A percentile compares a stretch with the other conserved stretches of the same genome.
Conservation (phyloP, 2,888 invertebrate species). For the Ganaspis brasiliensis region DNA sequence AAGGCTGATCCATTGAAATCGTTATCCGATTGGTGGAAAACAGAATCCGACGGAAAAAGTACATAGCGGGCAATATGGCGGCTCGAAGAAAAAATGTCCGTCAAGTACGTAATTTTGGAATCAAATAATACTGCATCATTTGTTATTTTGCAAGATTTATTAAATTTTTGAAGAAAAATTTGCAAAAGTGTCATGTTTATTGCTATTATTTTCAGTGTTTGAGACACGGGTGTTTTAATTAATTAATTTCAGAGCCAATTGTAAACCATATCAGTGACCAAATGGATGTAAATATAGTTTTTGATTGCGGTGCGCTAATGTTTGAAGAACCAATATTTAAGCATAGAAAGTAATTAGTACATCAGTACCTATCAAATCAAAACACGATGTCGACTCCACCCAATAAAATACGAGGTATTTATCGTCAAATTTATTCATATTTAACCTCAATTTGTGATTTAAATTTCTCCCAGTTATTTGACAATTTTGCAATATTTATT, state of each 20-base stretch:
- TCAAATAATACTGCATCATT: background rate
- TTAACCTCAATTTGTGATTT: conserved; percentile 25
- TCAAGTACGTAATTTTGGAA: conserved; percentile 18
- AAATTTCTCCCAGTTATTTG: background rate
- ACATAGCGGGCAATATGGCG: conserved; percentile 34
- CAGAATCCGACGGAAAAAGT: background rate
- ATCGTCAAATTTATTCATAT: background rate
- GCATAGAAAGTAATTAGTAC: background rate
- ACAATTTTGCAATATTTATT: background rate
- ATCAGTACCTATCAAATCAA: background rate
- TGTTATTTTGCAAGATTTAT: background rate
- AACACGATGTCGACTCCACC: conserved; percentile 5
- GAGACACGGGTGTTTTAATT: background rate
- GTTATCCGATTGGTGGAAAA: no score
- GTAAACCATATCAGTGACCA: conserved; percentile 4
- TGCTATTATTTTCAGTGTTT: background rate
- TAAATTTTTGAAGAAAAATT: background rate
- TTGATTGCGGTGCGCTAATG: background rate
- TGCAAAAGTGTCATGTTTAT: background rate
- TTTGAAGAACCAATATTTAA: background rate
- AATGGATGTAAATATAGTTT: conserved; percentile 36
- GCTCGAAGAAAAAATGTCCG: background rate
- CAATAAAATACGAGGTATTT: conserved; percentile 33
- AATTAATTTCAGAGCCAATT: background rate
- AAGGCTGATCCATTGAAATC: no score